These are phyloP conservation scores for Poecilia picta DNA, from an alignment of 2,797 vertebrate genomes.

Conservation along the genomic window DNA sequence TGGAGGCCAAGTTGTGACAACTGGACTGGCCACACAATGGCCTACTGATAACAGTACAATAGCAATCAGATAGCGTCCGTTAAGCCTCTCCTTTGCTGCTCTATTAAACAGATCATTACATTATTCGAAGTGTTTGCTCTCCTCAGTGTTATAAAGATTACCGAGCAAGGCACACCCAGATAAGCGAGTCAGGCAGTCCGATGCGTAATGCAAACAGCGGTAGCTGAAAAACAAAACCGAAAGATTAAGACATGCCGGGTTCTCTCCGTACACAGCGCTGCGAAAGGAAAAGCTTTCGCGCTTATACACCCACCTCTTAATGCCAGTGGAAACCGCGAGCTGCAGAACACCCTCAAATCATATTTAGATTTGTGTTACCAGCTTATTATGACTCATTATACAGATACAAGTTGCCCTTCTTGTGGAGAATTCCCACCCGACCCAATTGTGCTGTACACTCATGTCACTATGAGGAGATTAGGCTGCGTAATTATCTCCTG, in stretches of 20 bases:
- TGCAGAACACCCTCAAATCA: constrained; percentile 88
- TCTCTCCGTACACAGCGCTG: constrained; percentile 80
- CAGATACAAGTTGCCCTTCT: constrained; percentile 85
- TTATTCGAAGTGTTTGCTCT: constrained; percentile 86
- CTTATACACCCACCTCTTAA: constrained; percentile 84
- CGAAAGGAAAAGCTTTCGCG: constrained; percentile 83
- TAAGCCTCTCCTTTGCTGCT: constrained; percentile 86
- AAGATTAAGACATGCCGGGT: constrained; percentile 79
- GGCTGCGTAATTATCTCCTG: constrained; percentile 78
- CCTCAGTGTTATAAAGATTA: constrained; percentile 85
- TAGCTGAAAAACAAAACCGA: constrained; percentile 71
- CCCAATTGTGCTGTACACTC: constrained; percentile 77
- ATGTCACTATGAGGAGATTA: constrained; percentile 79
- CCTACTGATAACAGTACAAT: constrained; percentile 83
- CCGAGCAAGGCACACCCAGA: constrained; percentile 86
- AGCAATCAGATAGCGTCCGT: constrained; percentile 84
- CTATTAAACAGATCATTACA: constrained; percentile 87
- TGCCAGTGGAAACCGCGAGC: constrained; percentile 80
- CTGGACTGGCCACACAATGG: constrained; percentile 80
- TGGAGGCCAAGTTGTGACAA: constrained; percentile 78
- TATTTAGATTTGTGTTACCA: constrained; percentile 85
- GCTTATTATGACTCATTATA: constrained; percentile 86
- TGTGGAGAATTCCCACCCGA: constrained; percentile 75
- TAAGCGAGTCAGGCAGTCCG: constrained; percentile 85
- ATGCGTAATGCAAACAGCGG: constrained; percentile 41